Base-by-base conservation (phyloP, 1,140 invertebrate genomes). In the Ceratina japonica region DNA sequence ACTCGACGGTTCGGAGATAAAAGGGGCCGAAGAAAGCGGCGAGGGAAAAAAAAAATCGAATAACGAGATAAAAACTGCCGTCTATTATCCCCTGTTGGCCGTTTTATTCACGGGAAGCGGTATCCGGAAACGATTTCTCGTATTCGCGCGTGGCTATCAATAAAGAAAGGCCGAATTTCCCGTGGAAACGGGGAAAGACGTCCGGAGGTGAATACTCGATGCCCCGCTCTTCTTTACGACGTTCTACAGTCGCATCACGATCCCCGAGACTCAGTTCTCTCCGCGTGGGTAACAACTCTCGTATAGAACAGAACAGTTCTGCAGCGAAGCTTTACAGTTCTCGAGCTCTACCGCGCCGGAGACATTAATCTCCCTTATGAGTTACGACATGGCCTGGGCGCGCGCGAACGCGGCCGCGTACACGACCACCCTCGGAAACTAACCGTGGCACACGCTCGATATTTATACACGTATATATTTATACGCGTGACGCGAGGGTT, bases 311-410 rank as follows among this genome's bases (percentile, higher is more conserved):
- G 76, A 83, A 74, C 72, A 86, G 81, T 83, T 85, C 81, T 81
- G 63, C 78, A 81, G 77, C 81, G 81, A 75, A 81, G 85, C 82
- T 87, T 86, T 88, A 86, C 87, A 80, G 78, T 87, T 86, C 77
- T 79, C 83, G 63, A 84, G 80, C 83, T 82, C 81, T 74, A 63
- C 81, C 80, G 79, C 76, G 65, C 81, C 80, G 79, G 79, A 83
- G 86, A 87, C 87, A 87, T 88, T 88, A 88, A 88, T 88, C 86
- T 87, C 83, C 75, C 77, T 87, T 88, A 88, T 88, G 86, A 88
- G 85, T 87, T 88, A 88, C 79, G 87, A 78, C 66, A 71, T 73
- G 58, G 18, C 66, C 59, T 18, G 75, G 22, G 44, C 52, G 12
- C 12, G 16, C n/a, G n/a, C n/a, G n/a, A n/a, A n/a, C 59, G 22